Evolutionary conservation across 2,797 vertebrate genomes (phyloP).

Genomic region (Pipistrellus pygmaeus): DNA sequence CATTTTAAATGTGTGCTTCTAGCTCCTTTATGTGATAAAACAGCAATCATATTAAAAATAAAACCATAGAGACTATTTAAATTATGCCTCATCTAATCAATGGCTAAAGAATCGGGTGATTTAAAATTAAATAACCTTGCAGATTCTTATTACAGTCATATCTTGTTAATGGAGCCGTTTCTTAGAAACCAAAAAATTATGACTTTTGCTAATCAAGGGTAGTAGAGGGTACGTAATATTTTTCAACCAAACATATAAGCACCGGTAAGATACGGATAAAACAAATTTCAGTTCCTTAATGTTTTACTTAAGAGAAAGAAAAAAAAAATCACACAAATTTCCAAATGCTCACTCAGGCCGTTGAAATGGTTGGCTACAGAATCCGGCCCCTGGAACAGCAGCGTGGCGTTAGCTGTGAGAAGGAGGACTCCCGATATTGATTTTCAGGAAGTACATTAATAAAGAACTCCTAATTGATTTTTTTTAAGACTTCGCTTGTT

Average conservation of each 20-base stretch:
- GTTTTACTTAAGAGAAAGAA: conserved; percentile 49
- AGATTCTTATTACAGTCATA: conserved; percentile 27
- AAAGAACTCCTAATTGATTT: conserved; percentile 89
- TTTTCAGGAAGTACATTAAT: conserved; percentile 83
- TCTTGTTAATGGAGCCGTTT: conserved; percentile 33
- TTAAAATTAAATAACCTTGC: conserved; percentile 25
- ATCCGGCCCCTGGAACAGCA: conserved; percentile 58
- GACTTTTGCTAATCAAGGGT: conserved; percentile 35
- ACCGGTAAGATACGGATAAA: conserved; percentile 15
- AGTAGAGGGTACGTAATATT: background rate
- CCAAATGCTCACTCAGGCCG: conserved; percentile 70
- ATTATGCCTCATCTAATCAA: conserved; percentile 55
- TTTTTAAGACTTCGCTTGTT: conserved; percentile 80
- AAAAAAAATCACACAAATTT: conserved; percentile 69
- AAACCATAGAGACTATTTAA: conserved; percentile 47
- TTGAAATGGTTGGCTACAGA: conserved; percentile 68
- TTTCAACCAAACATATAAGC: conserved; percentile 53
- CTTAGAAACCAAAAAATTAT: conserved; percentile 40
- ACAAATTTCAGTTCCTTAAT: conserved; percentile 30
- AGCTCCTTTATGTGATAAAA: conserved; percentile 15
- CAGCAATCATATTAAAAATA: background rate
- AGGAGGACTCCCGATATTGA: conserved; percentile 81
- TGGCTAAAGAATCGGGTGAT: conserved; percentile 38
- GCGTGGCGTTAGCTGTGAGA: conserved; percentile 34
- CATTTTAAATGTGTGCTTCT: conserved; percentile 18